These are phyloP conservation scores for Drosophila nikananu DNA, from an alignment of 1,140 invertebrate species.

Conservation along the genomic window DNA sequence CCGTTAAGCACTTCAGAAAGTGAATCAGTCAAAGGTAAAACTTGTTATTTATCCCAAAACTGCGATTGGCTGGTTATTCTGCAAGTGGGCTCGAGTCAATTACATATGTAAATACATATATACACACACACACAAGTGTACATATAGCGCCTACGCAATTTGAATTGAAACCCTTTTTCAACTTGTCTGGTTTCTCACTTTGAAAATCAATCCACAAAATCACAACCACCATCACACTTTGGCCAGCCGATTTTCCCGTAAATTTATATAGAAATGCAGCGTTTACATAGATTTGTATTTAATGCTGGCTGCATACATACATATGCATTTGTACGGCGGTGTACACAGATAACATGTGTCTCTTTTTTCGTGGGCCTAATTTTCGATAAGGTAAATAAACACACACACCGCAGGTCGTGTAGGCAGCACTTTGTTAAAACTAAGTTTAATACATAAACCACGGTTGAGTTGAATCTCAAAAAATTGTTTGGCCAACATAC, in stretches of 20 bases:
- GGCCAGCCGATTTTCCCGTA: constrained; percentile 4
- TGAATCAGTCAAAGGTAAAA: constrained; percentile 23
- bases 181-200: constrained; percentile 14
- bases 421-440: constrained; percentile 23
- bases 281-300: constrained; percentile 22
- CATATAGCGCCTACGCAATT: constrained; percentile 9
- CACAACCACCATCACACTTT: constrained; percentile 26
- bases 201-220: constrained; percentile 21
- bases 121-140: too few relatives aligned
- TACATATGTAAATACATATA: background rate
- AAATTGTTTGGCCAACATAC: constrained; percentile 36
- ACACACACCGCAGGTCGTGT: constrained; percentile 24
- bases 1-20: background rate
- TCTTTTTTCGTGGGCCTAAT: constrained; percentile 38
- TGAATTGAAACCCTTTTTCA: constrained; percentile 13
- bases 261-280: constrained; percentile 24
- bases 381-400: constrained; percentile 47
- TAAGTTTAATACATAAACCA: constrained; percentile 14
- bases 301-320: constrained; percentile 6
- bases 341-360: constrained; percentile 38
- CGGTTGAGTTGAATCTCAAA: constrained; percentile 7
- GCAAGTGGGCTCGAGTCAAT: background rate
- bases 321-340: constrained; percentile 16
- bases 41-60: background rate
- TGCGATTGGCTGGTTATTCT: background rate